Base-by-base conservation (phyloP, 1,140 invertebrate species). In the Brachionus sp. region DNA sequence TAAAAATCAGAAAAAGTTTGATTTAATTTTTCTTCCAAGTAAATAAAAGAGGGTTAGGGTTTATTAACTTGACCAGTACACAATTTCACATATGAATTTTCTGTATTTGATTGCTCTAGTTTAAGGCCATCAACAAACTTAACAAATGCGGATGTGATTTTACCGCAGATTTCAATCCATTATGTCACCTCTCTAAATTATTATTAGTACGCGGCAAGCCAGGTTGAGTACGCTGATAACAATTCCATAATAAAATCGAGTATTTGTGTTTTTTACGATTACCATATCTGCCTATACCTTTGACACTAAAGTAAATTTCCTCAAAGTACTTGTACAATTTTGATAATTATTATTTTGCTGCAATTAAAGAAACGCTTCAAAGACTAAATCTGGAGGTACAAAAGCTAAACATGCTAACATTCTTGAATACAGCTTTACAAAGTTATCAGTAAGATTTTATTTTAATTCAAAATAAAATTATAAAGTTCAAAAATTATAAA, bases 171-270 rank as follows among this genome's bases (percentile, higher is more conserved):
- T 46, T 4, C n/a, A 77, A 50, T 3, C 37, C 42, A 37, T 77
- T 77, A 44, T 77, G 73, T 19, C 46, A 50, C 2, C 42, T 16
- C 29, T 77, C 73, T 13, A 53, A 44, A 29, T 25, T 25, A 50
- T 77, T 77, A 50, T 77, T 77, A 6, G 73, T 77, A 25, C 16
- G 37, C 1, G 73, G 73, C n/a, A 77, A 77, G 35, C 35, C 46
- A 46, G 29, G 46, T 46, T 50, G 44, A 77, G 35, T 77, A 23
- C 73, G 16, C 29, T 44, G 4, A 77, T 16, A 46, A 77, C 46
- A 50, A 53, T 77, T 77, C 73, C 73, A 77, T 13, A 77, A 19
- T 23, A 16, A 23, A 64, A 64, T 64, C 23, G n/a, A 16, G 25
- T 64, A 64, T 29, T 10, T 19, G n/a, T 9, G 62, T 29, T 16